Percentiles rank a stretch among this genome's conserved stretches.
Evolutionary conservation across 2,888 invertebrate genomes (phyloP).

Genomic region (Trimorus sp.): DNA sequence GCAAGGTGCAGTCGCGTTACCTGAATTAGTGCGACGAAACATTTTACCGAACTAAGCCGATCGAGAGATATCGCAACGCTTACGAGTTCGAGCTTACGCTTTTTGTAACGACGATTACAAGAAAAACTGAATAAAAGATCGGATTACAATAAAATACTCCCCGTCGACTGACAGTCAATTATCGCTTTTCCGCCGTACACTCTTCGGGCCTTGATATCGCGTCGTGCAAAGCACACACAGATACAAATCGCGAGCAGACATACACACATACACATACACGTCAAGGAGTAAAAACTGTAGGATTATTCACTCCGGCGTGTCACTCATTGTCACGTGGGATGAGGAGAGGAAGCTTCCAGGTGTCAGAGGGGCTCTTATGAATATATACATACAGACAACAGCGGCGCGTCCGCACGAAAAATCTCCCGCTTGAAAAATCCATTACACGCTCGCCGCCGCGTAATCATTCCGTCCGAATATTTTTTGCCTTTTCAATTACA

Average conservation of each 20-base stretch:
- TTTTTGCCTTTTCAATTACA: no score
- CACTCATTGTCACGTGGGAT: slow-evolving; percentile 61
- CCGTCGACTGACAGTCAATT: slow-evolving; percentile 43
- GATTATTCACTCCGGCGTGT: slow-evolving; percentile 63
- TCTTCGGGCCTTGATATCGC: slow-evolving; percentile 19
- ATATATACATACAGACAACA: slow-evolving; percentile 5
- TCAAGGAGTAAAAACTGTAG: slow-evolving; percentile 45
- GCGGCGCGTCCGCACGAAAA: no score
- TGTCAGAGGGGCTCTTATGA: slow-evolving; percentile 26
- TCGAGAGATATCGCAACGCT: no score
- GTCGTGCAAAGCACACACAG: slow-evolving; percentile 7
- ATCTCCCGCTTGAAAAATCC: no score
- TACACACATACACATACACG: not conserved
- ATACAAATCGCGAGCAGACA: not conserved
- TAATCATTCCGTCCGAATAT: not conserved
- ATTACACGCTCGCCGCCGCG: no score
- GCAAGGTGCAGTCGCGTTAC: no score
- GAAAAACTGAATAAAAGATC: slow-evolving; percentile 36
- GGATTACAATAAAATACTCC: slow-evolving; percentile 35
- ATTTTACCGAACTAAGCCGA: not conserved
- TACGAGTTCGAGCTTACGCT: not conserved
- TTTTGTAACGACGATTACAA: slow-evolving; percentile 34
- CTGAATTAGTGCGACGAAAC: not conserved
- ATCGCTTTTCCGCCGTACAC: slow-evolving; percentile 28
- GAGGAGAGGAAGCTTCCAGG: slow-evolving; percentile 36